Conservation (phyloP, 2,888 invertebrate species). For the Osmoderma eremita region DNA sequence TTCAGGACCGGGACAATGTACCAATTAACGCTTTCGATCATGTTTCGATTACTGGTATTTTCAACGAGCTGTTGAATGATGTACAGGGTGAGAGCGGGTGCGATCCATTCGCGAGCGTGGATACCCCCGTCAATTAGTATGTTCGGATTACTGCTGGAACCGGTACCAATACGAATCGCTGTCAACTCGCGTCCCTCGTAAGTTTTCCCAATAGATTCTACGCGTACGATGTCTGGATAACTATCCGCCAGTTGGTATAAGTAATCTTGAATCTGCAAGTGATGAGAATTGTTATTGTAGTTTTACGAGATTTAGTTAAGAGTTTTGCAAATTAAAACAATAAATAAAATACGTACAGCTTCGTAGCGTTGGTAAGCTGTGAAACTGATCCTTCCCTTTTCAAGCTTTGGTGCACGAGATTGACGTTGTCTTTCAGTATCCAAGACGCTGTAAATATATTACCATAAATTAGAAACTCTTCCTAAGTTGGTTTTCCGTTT, state of each 20-base stretch:
- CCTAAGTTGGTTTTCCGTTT: no score
- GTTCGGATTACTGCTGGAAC: conserved; percentile 67
- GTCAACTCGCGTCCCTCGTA: conserved; percentile 70
- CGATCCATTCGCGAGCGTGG: conserved; percentile 77
- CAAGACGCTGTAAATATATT: no score
- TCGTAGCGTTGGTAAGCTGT: conserved; percentile 64
- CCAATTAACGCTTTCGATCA: conserved; percentile 65
- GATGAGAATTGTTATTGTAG: no score
- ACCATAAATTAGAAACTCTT: no score
- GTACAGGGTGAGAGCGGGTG: conserved; percentile 70
- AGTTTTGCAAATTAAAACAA: background rate
- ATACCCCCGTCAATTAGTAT: conserved; percentile 72
- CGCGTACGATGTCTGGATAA: conserved; percentile 66
- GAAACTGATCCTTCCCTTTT: conserved; percentile 59
- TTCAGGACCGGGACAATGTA: conserved; percentile 65
- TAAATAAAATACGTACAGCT: conserved; percentile 49
- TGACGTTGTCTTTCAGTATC: conserved; percentile 39
- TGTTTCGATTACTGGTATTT: conserved; percentile 53
- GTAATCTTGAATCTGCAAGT: conserved; percentile 59
- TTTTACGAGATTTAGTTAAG: conserved; percentile 9
- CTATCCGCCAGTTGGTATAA: conserved; percentile 62
- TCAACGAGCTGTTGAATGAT: conserved; percentile 68
- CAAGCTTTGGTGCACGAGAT: conserved; percentile 55
- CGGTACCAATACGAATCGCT: conserved; percentile 71
- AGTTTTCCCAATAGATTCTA: conserved; percentile 69